Evolutionary conservation across 1,140 invertebrate species (phyloP), one percentile per base, ranked within the genome.

Genomic region (Trialeurodes vaporariorum): DNA sequence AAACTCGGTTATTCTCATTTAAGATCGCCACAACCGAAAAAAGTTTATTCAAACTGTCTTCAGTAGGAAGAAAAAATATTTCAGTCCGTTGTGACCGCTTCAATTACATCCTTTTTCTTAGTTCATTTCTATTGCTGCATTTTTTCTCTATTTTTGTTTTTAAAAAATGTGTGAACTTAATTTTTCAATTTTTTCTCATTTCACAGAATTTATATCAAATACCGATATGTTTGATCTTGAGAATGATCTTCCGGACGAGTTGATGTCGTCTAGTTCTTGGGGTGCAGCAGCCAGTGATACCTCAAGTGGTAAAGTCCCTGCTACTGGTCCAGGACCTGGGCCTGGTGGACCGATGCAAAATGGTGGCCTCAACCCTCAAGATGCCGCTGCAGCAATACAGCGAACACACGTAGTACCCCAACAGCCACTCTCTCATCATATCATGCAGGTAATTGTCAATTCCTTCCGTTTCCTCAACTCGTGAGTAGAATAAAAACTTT

Each of bases 171-270:
- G n/a, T n/a, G n/a, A n/a, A n/a, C n/a, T n/a, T n/a, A n/a, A n/a
- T n/a, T n/a, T n/a, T n/a, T n/a, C n/a, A n/a, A n/a, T n/a, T n/a
- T 67, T 68, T 67, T 61, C 64, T 69, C 73, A 17, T 49, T n/a
- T n/a, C n/a, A 49, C 77, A 85, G 87, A 90, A 81, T 81, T 86
- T 71, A 84, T 91, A 77, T 86, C 87, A 68, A 89, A 87, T 80
- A 84, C 86, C 75, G 88, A 90, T 76, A 88, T 90, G 85, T 90
- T 90, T 77, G 88, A 91, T 80, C 82, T 94, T 78, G 92, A 94
- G 81, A 92, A 93, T 81, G 90, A 94, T 79, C 84, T 96, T 69
- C 93, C 93, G 40, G 93, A 96, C 82, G 94, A 96, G 79, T 80
- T 96, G 64, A 89, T 94, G 75, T 83, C 84, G 21, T 82, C 83